phyloP scores from a whole-genome alignment of 1,140 invertebrate species.

The Amphibalanus amphitrite region DNA sequence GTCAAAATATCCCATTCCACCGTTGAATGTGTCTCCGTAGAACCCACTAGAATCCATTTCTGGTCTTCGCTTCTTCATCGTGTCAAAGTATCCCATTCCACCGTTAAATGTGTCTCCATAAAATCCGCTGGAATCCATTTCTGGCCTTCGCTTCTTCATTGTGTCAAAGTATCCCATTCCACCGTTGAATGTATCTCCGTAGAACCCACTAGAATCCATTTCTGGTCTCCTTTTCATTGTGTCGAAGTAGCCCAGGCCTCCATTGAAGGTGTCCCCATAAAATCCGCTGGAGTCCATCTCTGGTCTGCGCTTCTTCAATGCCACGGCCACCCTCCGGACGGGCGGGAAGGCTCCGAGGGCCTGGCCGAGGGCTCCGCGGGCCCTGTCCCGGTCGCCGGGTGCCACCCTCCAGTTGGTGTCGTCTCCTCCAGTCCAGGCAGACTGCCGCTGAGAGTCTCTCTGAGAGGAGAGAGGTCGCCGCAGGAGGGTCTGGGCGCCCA shows the following conservation, averaged over 20 bases:
- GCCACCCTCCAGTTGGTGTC: too few relatives aligned
- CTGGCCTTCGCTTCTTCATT: constrained; percentile 28
- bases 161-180: constrained; percentile 28
- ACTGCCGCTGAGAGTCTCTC: too few relatives aligned
- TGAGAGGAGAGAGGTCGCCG: too few relatives aligned
- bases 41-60: constrained; percentile 30
- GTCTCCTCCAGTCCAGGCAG: too few relatives aligned
- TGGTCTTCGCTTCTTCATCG: constrained; percentile 22
- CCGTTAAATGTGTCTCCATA: constrained; percentile 32
- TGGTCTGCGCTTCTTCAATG: background rate
- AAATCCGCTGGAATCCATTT: constrained; percentile 27
- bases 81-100: constrained; percentile 30
- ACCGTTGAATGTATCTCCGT: constrained; percentile 26
- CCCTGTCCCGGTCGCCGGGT: too few relatives aligned
- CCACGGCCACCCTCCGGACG: background rate
- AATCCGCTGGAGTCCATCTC: constrained; percentile 16
- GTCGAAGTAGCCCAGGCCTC: constrained; percentile 19
- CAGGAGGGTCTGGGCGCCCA: too few relatives aligned
- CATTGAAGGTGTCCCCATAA: constrained; percentile 23
- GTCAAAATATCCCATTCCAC: constrained; percentile 32
- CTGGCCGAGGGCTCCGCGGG: too few relatives aligned
- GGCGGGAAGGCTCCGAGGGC: too few relatives aligned
- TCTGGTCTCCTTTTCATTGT: constrained; percentile 23
- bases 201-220: constrained; percentile 21
- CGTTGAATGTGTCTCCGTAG: constrained; percentile 30